A percentile compares a stretch with the other conserved stretches of the same genome.
phyloP scores from a whole-genome alignment of 2,113 vertebrate genomes.

The Stictonetta naevosa region DNA sequence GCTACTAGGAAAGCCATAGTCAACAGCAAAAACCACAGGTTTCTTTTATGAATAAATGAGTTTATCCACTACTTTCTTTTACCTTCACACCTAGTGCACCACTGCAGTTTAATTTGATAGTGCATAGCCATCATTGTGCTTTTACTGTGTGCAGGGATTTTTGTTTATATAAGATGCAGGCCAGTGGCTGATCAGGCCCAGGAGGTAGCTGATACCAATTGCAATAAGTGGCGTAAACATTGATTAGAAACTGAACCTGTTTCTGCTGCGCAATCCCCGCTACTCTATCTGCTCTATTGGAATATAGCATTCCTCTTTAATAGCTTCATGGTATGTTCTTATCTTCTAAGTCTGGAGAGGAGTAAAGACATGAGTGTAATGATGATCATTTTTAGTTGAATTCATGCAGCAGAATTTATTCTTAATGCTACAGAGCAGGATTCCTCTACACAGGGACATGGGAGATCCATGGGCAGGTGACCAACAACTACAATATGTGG shows the following conservation, averaged over 20 bases:
- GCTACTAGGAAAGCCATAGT: not conserved
- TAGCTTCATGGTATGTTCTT: not conserved
- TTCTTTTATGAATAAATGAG: not conserved
- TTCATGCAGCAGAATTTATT: not conserved
- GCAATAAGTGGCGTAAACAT: not conserved
- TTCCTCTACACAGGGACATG: not conserved
- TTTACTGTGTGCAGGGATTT: not conserved
- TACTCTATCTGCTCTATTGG: not conserved
- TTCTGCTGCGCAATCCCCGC: not conserved
- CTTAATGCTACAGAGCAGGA: not conserved
- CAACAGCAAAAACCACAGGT: not conserved
- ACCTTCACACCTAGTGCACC: not conserved
- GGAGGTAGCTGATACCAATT: not conserved
- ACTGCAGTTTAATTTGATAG: not conserved
- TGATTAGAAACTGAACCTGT: not conserved
- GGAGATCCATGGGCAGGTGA: not conserved
- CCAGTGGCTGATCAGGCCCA: not conserved
- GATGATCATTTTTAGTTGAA: not conserved
- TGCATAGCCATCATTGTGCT: not conserved
- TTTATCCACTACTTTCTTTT: not conserved
- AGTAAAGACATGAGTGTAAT: not conserved
- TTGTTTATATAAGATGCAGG: not conserved
- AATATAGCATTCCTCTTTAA: not conserved
- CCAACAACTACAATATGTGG: rapidly evolving
- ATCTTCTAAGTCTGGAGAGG: not conserved